A percentile compares a stretch with the other conserved stretches of the same genome.
These are phyloP conservation scores for Ictalurus punctatus DNA, from an alignment of 2,113 vertebrate species.

Conservation along the genomic window DNA sequence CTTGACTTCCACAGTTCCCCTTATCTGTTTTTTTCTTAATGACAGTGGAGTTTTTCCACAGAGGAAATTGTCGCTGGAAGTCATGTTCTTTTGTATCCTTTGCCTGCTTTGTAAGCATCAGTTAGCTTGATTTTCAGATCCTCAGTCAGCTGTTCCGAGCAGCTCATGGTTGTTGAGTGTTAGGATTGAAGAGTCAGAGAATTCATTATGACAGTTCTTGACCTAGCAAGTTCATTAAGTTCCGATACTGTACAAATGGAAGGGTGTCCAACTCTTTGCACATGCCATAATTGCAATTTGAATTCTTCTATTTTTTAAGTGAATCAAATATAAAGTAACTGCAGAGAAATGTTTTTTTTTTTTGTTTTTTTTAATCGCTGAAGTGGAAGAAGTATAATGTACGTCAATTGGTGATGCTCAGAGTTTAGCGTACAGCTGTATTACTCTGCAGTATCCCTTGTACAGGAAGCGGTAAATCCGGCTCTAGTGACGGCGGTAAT, in stretches of 20 bases:
- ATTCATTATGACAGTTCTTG: neutral
- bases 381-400: neutral
- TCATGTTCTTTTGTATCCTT: too few relatives aligned
- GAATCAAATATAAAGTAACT: too few relatives aligned
- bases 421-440: neutral
- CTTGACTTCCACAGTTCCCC: neutral
- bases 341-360: neutral
- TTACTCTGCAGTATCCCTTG: neutral
- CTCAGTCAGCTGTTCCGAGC: too few relatives aligned
- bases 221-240: too few relatives aligned
- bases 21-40: neutral
- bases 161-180: neutral
- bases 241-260: neutral
- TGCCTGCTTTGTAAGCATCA: too few relatives aligned
- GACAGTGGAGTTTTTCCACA: neutral
- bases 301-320: neutral
- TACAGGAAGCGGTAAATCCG: neutral
- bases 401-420: neutral
- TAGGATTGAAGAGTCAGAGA: neutral
- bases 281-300: neutral
- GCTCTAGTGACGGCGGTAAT: neutral
- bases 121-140: too few relatives aligned
- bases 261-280: neutral
- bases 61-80: too few relatives aligned
- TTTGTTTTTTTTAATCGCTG: neutral